Percentiles rank a stretch among this genome's conserved stretches.
Conservation (phyloP, 2,888 invertebrate genomes). For the Aphelenchoides bicaudatus region DNA sequence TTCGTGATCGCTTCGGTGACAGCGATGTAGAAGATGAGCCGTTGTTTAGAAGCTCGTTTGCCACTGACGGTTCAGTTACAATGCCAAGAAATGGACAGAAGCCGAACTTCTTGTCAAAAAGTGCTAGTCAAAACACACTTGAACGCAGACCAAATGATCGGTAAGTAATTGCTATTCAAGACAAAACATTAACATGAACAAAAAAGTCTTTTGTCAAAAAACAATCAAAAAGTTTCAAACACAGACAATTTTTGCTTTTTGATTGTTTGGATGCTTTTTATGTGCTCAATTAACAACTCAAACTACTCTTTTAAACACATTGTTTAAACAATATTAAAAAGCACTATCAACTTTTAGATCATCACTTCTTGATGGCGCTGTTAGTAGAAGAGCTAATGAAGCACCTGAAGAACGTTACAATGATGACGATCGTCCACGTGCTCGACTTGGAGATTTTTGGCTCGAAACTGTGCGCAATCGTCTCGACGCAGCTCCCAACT, state of each 20-base stretch:
- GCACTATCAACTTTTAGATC: constrained; percentile 19
- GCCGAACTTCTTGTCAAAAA: constrained; percentile 17
- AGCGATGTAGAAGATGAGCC: neutral
- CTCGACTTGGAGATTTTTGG: constrained; percentile 45
- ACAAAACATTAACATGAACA: too few species aligned
- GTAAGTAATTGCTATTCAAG: constrained; percentile 13
- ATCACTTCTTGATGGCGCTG: constrained; percentile 24
- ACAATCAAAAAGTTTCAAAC: too few species aligned
- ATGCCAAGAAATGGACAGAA: constrained; percentile 21
- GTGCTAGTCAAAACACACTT: constrained; percentile 22
- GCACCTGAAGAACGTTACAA: constrained; percentile 18
- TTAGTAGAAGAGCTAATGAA: constrained; percentile 19
- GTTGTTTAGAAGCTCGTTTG: neutral
- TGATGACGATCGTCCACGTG: constrained; percentile 16
- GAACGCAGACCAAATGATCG: constrained; percentile 23
- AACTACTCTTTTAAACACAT: neutral
- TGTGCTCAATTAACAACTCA: neutral
- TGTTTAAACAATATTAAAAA: neutral
- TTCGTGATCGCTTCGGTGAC: constrained; percentile 29
- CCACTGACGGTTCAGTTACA: constrained; percentile 25
- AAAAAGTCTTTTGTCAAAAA: too few species aligned
- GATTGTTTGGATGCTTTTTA: neutral
- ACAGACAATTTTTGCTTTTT: neutral
- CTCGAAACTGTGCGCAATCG: constrained; percentile 39
- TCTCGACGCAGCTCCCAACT: constrained; percentile 39